phyloP scores from a whole-genome alignment of 2,888 invertebrate genomes.

The Drosophila eohydei region DNA sequence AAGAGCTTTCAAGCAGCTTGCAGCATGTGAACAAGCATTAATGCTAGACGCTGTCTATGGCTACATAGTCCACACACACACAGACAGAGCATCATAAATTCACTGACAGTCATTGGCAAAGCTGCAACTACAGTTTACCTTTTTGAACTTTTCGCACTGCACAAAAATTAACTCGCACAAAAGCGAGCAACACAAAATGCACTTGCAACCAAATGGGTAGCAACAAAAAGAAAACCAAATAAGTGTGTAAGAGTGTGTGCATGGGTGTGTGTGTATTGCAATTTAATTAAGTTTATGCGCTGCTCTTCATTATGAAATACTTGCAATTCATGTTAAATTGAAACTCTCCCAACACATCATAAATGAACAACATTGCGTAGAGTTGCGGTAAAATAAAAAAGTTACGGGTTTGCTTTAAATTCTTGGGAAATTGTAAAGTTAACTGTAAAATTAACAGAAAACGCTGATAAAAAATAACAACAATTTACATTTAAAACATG shows the following conservation, averaged over 20 bases:
- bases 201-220: constrained; percentile 53
- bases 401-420: neutral
- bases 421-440: neutral
- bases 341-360: neutral
- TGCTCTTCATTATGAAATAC: constrained; percentile 13
- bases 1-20: constrained; percentile 48
- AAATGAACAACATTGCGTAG: neutral
- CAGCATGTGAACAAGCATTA: constrained; percentile 45
- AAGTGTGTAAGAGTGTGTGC: neutral
- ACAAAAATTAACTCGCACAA: constrained; percentile 37
- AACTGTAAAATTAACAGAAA: neutral
- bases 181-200: constrained; percentile 51
- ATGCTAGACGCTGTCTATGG: constrained; percentile 30
- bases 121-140: constrained; percentile 27
- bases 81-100: constrained; percentile 13
- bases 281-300: constrained; percentile 48
- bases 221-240: constrained; percentile 26
- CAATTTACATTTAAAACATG: neutral
- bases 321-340: neutral
- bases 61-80: constrained; percentile 13
- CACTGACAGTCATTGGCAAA: constrained; percentile 16
- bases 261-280: neutral
- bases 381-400: neutral
- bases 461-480: neutral
- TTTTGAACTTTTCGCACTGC: constrained; percentile 23